phyloP scores from a whole-genome alignment of 1,140 invertebrate genomes.

The Pseudomyrmex dendroicus region DNA sequence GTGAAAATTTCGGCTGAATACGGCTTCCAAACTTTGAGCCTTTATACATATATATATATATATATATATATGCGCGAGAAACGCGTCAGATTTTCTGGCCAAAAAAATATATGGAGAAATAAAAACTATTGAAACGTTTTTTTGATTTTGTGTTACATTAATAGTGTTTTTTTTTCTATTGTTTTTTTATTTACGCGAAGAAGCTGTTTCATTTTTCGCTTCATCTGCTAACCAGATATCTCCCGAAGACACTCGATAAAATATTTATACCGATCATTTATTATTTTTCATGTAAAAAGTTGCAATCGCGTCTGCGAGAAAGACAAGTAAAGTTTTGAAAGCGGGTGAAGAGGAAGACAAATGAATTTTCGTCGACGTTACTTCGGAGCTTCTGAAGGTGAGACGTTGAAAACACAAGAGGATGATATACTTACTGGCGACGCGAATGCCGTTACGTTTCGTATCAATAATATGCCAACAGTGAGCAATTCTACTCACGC shows the following conservation, averaged over 20 bases:
- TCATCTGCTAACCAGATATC: background rate
- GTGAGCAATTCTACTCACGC: background rate
- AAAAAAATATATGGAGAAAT: background rate
- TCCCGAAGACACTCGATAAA: background rate
- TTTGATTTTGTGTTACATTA: background rate
- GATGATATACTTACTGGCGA: background rate
- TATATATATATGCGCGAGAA: background rate
- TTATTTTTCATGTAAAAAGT: background rate
- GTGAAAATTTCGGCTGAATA: slow-evolving; percentile 4
- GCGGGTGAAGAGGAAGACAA: background rate
- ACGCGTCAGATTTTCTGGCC: background rate
- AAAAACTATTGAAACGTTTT: background rate
- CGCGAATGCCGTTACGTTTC: slow-evolving; percentile 16
- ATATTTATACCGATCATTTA: background rate
- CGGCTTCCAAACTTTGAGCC: background rate
- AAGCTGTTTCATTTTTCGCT: background rate
- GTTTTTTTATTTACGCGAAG: too few species aligned
- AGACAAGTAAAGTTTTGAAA: background rate
- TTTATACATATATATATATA: background rate
- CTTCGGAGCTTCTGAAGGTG: background rate
- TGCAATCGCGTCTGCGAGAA: background rate
- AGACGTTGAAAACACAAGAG: background rate
- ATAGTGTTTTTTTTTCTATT: background rate
- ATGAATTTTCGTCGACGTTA: background rate
- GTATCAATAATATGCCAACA: slow-evolving; percentile 2